Conservation (phyloP, 2,113 vertebrate species). For the Gopherus evgoodei region DNA sequence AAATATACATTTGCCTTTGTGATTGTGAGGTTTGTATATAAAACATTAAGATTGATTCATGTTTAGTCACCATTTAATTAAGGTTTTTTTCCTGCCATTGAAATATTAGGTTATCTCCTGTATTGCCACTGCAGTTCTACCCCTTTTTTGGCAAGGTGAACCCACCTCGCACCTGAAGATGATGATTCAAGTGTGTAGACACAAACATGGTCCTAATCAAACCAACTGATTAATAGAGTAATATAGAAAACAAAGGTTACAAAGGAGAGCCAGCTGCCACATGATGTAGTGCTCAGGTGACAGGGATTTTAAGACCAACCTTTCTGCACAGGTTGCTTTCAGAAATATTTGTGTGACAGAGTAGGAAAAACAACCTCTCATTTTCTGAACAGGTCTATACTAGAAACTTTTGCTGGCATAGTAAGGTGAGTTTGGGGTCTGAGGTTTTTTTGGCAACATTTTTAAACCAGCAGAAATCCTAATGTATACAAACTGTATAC, state of each 20-base stretch:
- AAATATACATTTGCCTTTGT: neutral
- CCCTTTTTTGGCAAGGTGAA: neutral
- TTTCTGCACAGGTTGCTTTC: neutral
- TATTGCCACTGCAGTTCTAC: neutral
- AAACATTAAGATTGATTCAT: neutral
- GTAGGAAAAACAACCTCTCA: neutral
- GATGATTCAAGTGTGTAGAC: conserved; percentile 23
- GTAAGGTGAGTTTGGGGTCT: neutral
- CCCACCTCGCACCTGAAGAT: neutral
- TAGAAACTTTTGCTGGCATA: no score
- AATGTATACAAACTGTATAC: fast-evolving
- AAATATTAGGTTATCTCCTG: conserved; percentile 44
- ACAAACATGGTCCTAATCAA: conserved; percentile 30
- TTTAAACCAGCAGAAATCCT: neutral
- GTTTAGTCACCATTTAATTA: conserved; percentile 18
- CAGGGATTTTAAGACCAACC: neutral
- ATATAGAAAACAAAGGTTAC: conserved; percentile 37
- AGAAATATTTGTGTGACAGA: neutral
- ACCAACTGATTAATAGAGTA: conserved; percentile 52
- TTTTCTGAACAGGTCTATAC: neutral
- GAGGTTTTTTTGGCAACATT: neutral
- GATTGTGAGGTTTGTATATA: neutral
- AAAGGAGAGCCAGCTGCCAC: conserved; percentile 26
- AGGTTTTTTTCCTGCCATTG: neutral
- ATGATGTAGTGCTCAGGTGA: neutral